A percentile compares a stretch with the other conserved stretches of the same genome.
Evolutionary conservation across 2,888 invertebrate genomes (phyloP).

Genomic region (Drosophila monieri): DNA sequence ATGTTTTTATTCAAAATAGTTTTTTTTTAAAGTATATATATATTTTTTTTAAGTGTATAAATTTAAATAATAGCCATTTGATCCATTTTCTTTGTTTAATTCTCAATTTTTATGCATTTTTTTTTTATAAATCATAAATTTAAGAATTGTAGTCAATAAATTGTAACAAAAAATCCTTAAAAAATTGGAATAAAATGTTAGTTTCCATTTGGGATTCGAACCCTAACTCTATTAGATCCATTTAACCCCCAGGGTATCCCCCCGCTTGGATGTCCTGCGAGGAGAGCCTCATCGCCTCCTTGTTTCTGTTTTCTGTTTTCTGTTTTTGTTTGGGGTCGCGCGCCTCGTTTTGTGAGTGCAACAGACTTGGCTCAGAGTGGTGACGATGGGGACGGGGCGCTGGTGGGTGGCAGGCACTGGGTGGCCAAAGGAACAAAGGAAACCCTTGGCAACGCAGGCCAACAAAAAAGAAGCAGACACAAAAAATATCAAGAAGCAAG

Average conservation of each 20-base stretch:
- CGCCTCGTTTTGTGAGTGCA: conserved; percentile 64
- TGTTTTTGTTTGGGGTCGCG: conserved; percentile 57
- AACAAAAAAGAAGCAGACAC: conserved; percentile 72
- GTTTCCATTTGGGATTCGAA: background rate
- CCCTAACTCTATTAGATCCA: background rate
- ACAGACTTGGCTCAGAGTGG: conserved; percentile 60
- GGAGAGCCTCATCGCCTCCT: background rate
- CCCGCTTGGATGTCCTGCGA: conserved; percentile 18
- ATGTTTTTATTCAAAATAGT: too few species aligned
- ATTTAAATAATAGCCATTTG: too few species aligned
- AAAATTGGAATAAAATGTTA: too few species aligned
- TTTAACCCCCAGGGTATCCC: conserved; percentile 15
- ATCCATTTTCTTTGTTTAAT: too few species aligned
- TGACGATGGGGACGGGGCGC: conserved; percentile 12
- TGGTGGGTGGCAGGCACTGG: conserved; percentile 14
- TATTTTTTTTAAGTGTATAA: too few species aligned
- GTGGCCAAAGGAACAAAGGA: conserved; percentile 76
- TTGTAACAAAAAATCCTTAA: too few species aligned
- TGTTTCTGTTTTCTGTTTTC: conserved; percentile 24
- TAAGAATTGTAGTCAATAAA: too few species aligned
- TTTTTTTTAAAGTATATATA: too few species aligned
- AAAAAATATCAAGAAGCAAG: conserved; percentile 47
- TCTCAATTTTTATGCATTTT: background rate
- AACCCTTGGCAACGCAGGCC: conserved; percentile 82
- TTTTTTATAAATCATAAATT: too few species aligned